Evolutionary conservation across 2,797 vertebrate species (phyloP), one percentile per base, ranked within the genome.

Genomic region (Catostomus latipinnis): DNA sequence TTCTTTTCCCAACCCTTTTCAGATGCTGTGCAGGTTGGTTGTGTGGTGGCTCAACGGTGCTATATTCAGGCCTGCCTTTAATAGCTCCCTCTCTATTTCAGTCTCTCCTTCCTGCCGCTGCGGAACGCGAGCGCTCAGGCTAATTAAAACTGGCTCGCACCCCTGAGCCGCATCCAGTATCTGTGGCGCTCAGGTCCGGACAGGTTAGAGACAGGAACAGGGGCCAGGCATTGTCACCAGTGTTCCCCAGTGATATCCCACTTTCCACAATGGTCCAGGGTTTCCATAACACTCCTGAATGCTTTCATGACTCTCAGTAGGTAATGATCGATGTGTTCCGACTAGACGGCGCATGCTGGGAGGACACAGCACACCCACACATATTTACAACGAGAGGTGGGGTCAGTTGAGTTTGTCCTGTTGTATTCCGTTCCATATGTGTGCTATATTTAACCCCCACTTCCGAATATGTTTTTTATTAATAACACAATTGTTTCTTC

Each of bases 51-150:
- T 67, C 56, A 68, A 70, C 10, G 7, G 58, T 75, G 61, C 80
- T 84, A 73, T 80, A 73, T 76, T 81, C 49, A 69, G 78, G 46
- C 22, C 56, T 61, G 69, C 73, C 13, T 73, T 68, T 82, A 80
- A 80, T 82, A 83, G 84, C 48, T 49, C 57, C 60, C 61, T 80
- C 77, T 81, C 84, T 80, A 78, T 84, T 86, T 77, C 74, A 68
- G 74, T 80, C 63, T 82, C 63, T 67, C 50, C 63, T 78, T 78
- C 70, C 71, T 66, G 68, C 60, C 67, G 77, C 79, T 83, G 67
- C 9, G 56, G 71, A 75, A 77, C 67, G 12, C 54, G 62, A 69
- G 50, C 22, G 56, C 61, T 50, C 60, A 10, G 45, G 66, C 78
- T 85, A 78, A 85, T 85, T 81, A 71, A 77, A 82, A 72, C 57